A percentile compares a stretch with the other conserved stretches of the same genome.
Evolutionary conservation across 2,888 invertebrate species (phyloP).

Genomic region (Syritta pipiens): DNA sequence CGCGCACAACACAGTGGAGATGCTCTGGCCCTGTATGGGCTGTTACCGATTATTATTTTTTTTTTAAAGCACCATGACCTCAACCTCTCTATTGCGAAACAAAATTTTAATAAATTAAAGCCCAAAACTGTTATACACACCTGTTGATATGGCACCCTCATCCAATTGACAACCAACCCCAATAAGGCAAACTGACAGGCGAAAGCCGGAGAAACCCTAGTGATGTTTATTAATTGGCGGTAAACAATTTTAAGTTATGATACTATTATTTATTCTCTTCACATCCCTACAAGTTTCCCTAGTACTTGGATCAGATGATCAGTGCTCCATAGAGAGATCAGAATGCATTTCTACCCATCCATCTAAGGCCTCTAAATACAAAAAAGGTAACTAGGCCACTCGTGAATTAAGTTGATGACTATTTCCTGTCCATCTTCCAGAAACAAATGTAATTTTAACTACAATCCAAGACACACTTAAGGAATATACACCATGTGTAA

Average conservation of each 20-base stretch:
- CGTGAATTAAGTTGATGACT: background rate
- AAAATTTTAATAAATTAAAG: too few relatives aligned
- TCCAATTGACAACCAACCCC: background rate
- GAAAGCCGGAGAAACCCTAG: slow-evolving; percentile 43
- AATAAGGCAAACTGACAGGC: slow-evolving; percentile 32
- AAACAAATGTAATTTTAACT: slow-evolving; percentile 75
- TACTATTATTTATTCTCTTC: slow-evolving; percentile 33
- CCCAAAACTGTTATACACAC: slow-evolving; percentile 48
- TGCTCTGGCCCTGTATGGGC: too few relatives aligned
- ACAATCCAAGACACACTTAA: slow-evolving; percentile 80
- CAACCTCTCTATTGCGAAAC: too few relatives aligned
- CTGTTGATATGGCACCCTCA: slow-evolving; percentile 22
- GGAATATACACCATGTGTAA: slow-evolving; percentile 82
- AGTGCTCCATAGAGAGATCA: slow-evolving; percentile 30
- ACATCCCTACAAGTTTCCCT: slow-evolving; percentile 19
- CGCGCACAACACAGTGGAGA: too few relatives aligned
- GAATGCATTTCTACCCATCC: slow-evolving; percentile 70
- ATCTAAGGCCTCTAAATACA: slow-evolving; percentile 28
- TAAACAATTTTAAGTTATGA: slow-evolving; percentile 46
- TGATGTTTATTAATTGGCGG: slow-evolving; percentile 8
- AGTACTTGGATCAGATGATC: slow-evolving; percentile 5
- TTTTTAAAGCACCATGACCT: too few relatives aligned
- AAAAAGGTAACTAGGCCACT: slow-evolving; percentile 19
- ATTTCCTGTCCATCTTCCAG: slow-evolving; percentile 55
- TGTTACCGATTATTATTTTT: too few relatives aligned